These are phyloP conservation scores for Lepeophtheirus nordmannii DNA, from an alignment of 2,888 invertebrate genomes.

Conservation along the genomic window DNA sequence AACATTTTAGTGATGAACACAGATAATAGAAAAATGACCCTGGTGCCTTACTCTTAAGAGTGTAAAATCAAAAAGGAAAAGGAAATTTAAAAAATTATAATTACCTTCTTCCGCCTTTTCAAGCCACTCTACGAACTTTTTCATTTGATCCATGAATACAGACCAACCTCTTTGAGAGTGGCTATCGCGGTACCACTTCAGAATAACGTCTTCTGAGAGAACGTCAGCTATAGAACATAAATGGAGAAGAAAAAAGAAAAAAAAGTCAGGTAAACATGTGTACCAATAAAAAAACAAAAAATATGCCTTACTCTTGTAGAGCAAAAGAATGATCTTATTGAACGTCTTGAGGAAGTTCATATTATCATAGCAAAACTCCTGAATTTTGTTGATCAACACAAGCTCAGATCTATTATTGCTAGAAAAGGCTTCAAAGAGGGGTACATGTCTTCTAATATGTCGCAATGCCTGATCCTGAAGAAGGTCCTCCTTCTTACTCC, in stretches of 20 bases:
- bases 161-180: constrained; percentile 88
- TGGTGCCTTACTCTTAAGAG: no score
- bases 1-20: no score
- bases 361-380: constrained; percentile 95
- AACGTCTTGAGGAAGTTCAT: constrained; percentile 98
- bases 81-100: no score
- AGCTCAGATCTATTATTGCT: constrained; percentile 71
- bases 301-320: constrained; percentile 64
- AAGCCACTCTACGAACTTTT: constrained; percentile 91
- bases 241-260: constrained; percentile 27
- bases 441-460: constrained; percentile 62
- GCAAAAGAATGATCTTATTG: constrained; percentile 86
- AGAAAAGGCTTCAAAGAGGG: constrained; percentile 70
- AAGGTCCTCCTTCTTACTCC: constrained; percentile 96
- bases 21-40: no score
- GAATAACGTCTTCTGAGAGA: constrained; percentile 80
- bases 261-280: background rate
- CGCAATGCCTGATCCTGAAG: constrained; percentile 87
- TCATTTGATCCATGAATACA: constrained; percentile 96
- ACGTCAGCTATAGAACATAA: constrained; percentile 65
- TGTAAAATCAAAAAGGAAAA: no score
- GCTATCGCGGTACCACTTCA: constrained; percentile 89
- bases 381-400: constrained; percentile 73
- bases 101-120: constrained; percentile 80
- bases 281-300: background rate